Percentiles rank a stretch among this genome's conserved stretches.
These are phyloP conservation scores for Erebia epiphron DNA, from an alignment of 2,888 invertebrate species.

Conservation along the genomic window DNA sequence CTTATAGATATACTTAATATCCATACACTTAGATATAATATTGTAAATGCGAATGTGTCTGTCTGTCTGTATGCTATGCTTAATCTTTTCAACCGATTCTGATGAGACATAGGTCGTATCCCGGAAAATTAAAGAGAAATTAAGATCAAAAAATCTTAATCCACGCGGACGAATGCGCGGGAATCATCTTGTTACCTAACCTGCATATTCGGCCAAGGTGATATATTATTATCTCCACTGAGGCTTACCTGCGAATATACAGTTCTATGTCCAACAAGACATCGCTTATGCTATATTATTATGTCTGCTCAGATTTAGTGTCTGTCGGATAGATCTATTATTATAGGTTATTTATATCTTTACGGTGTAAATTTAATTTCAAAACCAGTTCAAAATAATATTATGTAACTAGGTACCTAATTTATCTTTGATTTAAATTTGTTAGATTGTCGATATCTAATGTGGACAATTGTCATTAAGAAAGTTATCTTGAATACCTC, in stretches of 20 bases:
- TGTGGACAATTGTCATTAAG: no score
- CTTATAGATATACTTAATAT: no score
- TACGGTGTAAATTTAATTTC: neutral
- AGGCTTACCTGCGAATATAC: constrained; percentile 4
- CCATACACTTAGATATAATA: no score
- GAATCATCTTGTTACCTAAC: neutral
- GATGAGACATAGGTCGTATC: no score
- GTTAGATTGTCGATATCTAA: neutral
- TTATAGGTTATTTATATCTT: constrained; percentile 5
- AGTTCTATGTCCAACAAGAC: constrained; percentile 9
- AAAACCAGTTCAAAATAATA: neutral
- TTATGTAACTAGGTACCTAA: neutral
- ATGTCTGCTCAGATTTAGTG: constrained; percentile 9
- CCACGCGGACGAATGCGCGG: no score
- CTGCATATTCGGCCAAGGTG: constrained; percentile 1
- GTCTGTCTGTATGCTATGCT: no score
- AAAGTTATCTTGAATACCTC: no score
- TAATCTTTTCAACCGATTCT: no score
- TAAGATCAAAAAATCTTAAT: no score
- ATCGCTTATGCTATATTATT: neutral
- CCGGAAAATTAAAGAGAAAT: no score
- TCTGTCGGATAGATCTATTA: neutral
- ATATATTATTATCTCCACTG: constrained; percentile 9
- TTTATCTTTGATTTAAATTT: neutral
- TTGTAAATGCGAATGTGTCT: no score